phyloP scores from a whole-genome alignment of 64 coral and sea anemone species.

The Stylophora pistillata region DNA sequence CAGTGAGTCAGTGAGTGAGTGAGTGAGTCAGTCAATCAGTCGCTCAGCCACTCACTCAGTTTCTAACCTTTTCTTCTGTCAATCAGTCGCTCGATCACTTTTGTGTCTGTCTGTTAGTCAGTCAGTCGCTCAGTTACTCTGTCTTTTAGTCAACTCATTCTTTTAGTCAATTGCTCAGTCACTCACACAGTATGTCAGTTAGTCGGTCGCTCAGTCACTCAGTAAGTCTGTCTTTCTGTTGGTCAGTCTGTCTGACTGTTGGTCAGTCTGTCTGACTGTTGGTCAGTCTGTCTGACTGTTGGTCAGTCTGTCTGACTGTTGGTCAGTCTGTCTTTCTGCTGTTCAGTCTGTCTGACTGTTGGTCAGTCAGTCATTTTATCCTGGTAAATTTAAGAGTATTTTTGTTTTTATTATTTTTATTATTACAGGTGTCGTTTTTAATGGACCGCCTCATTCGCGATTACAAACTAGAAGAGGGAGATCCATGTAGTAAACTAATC shows the following conservation, averaged over 20 bases:
- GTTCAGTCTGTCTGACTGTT: too few species aligned
- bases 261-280: neutral
- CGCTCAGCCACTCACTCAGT: neutral
- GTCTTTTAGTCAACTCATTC: too few species aligned
- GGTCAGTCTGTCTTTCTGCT: neutral
- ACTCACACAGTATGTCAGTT: neutral
- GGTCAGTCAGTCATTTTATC: too few species aligned
- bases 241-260: too few species aligned
- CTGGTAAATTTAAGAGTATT: too few species aligned
- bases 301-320: neutral
- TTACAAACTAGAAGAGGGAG: constrained; percentile 85
- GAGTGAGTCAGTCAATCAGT: neutral
- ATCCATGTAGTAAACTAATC: constrained; percentile 77
- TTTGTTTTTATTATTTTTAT: neutral
- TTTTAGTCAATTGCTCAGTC: neutral
- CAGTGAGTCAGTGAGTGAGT: neutral
- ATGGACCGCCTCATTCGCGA: constrained; percentile 81
- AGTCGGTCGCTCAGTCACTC: neutral
- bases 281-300: neutral
- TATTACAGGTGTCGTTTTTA: constrained; percentile 43
- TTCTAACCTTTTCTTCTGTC: too few species aligned
- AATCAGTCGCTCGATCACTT: too few species aligned
- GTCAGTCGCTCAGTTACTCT: neutral
- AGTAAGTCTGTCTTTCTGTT: too few species aligned
- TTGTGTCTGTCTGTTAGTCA: neutral